These are phyloP conservation scores for Steinernema feltiae DNA, from an alignment of 1,140 invertebrate species.

Conservation along the genomic window DNA sequence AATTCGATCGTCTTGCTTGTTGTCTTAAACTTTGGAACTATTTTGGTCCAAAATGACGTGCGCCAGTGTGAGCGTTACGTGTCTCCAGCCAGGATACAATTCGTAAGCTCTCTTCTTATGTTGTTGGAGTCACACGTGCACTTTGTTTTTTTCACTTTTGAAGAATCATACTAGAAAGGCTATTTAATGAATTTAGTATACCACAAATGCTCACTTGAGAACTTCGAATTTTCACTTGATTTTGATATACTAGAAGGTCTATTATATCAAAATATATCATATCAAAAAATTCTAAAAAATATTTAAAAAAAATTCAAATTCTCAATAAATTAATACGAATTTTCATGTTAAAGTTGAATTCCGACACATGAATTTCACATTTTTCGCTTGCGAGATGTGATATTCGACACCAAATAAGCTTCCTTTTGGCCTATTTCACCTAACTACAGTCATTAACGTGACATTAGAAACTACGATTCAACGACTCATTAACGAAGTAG, in stretches of 20 bases:
- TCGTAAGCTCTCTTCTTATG: too few relatives aligned
- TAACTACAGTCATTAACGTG: too few relatives aligned
- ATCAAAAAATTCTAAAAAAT: background rate
- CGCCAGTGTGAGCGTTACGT: background rate
- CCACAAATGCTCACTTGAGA: background rate
- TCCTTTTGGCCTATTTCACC: too few relatives aligned
- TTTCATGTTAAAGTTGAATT: too few relatives aligned
- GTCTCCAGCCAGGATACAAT: background rate
- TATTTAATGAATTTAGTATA: too few relatives aligned
- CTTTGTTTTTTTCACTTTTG: background rate
- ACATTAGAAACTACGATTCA: background rate
- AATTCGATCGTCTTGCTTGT: background rate
- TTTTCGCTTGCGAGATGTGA: too few relatives aligned
- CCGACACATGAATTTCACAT: too few relatives aligned
- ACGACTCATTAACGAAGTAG: too few relatives aligned
- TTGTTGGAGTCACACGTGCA: too few relatives aligned
- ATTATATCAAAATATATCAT: background rate
- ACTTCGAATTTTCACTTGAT: background rate
- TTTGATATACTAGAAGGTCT: background rate
- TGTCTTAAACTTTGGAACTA: background rate
- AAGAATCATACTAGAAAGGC: too few relatives aligned
- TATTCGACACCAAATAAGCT: too few relatives aligned
- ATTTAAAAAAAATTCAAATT: background rate
- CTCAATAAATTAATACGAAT: background rate
- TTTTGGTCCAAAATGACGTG: background rate